phyloP scores from a whole-genome alignment of 2,888 invertebrate genomes.

The Phortica magna region DNA sequence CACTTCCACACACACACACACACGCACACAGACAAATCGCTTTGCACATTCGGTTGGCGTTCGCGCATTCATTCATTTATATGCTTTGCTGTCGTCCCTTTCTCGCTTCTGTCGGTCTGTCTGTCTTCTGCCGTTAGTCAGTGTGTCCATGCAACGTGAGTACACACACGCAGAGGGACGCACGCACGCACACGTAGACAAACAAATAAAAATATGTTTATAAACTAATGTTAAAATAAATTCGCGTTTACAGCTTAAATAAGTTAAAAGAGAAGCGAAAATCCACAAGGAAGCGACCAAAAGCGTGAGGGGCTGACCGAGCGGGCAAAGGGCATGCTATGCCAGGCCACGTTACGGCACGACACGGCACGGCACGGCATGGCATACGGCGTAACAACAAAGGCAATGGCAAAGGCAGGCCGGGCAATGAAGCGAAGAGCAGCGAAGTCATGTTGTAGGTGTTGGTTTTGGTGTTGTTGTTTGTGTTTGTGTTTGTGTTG shows the following conservation, averaged over 20 bases:
- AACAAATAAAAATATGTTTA: not conserved
- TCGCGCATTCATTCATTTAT: too few species aligned
- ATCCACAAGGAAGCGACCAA: not conserved
- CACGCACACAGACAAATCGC: not conserved
- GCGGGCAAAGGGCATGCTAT: not conserved
- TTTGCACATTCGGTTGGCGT: too few species aligned
- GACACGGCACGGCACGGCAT: slow-evolving; percentile 9
- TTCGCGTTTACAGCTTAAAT: slow-evolving; percentile 9
- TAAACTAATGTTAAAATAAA: slow-evolving; percentile 30
- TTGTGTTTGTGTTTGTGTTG: too few species aligned
- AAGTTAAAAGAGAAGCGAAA: not conserved
- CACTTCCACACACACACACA: slow-evolving; percentile 3
- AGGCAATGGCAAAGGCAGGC: not conserved
- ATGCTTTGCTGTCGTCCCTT: not conserved
- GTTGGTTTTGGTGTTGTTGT: not conserved
- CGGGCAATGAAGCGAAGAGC: not conserved
- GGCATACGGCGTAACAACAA: slow-evolving; percentile 46
- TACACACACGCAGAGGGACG: not conserved
- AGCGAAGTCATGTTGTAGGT: not conserved
- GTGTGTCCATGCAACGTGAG: not conserved
- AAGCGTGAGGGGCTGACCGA: not conserved
- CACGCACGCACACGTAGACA: not conserved
- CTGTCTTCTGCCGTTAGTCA: not conserved
- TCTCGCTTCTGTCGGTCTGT: not conserved
- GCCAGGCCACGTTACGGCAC: not conserved